phyloP scores from a whole-genome alignment of 1,140 invertebrate species.

The Drosophila littoralis region DNA sequence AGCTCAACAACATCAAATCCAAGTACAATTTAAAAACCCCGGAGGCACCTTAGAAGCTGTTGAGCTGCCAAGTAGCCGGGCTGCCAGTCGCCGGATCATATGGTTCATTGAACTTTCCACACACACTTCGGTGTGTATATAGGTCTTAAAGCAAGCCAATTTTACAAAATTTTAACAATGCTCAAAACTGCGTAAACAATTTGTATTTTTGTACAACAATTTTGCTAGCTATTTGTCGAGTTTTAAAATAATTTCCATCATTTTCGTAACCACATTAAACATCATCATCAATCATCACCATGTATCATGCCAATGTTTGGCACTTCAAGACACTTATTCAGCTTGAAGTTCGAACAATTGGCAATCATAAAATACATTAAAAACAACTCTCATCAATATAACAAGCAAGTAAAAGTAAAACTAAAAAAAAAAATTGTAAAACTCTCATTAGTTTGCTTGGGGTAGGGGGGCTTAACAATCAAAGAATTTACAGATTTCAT shows the following conservation, averaged over 20 bases:
- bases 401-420: constrained; percentile 81
- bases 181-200: constrained; percentile 44
- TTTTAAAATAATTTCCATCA: constrained; percentile 62
- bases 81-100: neutral
- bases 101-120: constrained; percentile 2
- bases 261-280: constrained; percentile 50
- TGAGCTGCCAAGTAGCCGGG: neutral
- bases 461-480: too few relatives aligned
- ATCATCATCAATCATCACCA: constrained; percentile 60
- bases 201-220: constrained; percentile 42
- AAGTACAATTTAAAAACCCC: constrained; percentile 91
- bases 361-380: constrained; percentile 52
- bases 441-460: constrained; percentile 5
- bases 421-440: constrained; percentile 67
- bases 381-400: constrained; percentile 70
- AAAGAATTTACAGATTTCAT: too few relatives aligned
- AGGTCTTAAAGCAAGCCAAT: constrained; percentile 12
- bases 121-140: neutral
- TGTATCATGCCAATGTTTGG: constrained; percentile 41
- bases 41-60: constrained; percentile 60
- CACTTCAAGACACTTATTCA: neutral
- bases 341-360: constrained; percentile 31
- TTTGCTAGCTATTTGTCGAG: constrained; percentile 71
- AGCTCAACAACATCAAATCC: constrained; percentile 97
- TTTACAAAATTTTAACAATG: constrained; percentile 42